These are phyloP conservation scores for Camptogramma bilineatum DNA, from an alignment of 2,888 invertebrate genomes.

Conservation along the genomic window DNA sequence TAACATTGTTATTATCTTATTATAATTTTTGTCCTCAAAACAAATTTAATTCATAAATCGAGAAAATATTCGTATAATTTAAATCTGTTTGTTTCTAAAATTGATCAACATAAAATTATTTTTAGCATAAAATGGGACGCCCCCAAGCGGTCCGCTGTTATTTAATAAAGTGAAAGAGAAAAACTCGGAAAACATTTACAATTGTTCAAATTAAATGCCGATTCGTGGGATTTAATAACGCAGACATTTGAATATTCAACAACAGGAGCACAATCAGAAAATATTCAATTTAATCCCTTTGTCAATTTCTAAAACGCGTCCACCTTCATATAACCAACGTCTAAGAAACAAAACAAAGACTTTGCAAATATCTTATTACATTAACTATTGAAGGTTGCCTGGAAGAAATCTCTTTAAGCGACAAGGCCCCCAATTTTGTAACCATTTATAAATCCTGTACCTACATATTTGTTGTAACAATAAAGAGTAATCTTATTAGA, in stretches of 20 bases:
- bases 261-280: slow-evolving; percentile 48
- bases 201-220: slow-evolving; percentile 52
- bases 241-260: slow-evolving; percentile 60
- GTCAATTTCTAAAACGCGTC: not conserved
- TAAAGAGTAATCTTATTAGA: too few species aligned
- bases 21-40: not conserved
- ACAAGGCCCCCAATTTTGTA: too few species aligned
- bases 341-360: not conserved
- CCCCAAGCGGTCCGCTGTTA: slow-evolving; percentile 17
- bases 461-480: too few species aligned
- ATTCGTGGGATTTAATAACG: slow-evolving; percentile 57
- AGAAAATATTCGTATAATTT: not conserved
- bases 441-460: too few species aligned
- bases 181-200: slow-evolving; percentile 39
- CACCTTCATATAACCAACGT: not conserved
- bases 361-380: too few species aligned
- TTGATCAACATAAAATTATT: slow-evolving; percentile 13
- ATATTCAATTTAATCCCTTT: slow-evolving; percentile 52
- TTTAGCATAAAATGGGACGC: slow-evolving; percentile 8
- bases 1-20: too few species aligned
- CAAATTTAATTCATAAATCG: not conserved
- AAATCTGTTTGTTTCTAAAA: slow-evolving; percentile 1
- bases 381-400: too few species aligned
- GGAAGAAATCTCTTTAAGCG: too few species aligned
- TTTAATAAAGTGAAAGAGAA: slow-evolving; percentile 33